Evolutionary conservation across 2,113 vertebrate genomes (phyloP), one percentile per base, ranked within the genome.

Genomic region (Romanogobio albipinnatus): DNA sequence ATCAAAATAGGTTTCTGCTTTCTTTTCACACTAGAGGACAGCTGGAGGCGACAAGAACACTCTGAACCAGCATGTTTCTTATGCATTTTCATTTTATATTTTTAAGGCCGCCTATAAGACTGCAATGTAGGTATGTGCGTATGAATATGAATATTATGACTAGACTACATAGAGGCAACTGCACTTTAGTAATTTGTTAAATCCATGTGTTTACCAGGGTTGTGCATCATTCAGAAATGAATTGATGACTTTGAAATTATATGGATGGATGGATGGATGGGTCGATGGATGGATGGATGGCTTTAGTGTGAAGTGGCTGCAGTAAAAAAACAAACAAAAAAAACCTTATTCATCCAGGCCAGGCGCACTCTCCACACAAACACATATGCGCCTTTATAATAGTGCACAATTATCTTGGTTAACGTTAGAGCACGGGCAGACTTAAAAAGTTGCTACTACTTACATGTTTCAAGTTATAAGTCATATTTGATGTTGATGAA

Each of bases 1-100:
- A 66, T 81, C 79, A 81, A 81, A 81, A 68, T 68, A 33, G 79
- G 79, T 51, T 68, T 43, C 17, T 81, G 62, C 29, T 81, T 81
- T 81, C 45, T 66, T 26, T 68, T 81, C 62, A 81, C 59, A 81
- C 61, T 22, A 68, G 45, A 29, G 61, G 45, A 81, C n/a, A 64
- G 77, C 10, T 61, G 13, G 24, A 61, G 59, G 43, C n/a, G 77
- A 80, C 43, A 64, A 62, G 22, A n/a, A 76, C 36, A 24, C n/a
- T 47, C 13, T 39, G 22, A 79, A 62, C 36, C 43, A 58, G 15
- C 5, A 58, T 15, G 15, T 64, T 22, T 26, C 0, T 80, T 17
- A 29, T 62, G n/a, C 43, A 78, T 78, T 76, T 11, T 47, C 5
- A 36, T 5, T 36, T 47, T 36, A 36, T 36, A 36, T 4, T 51